Evolutionary conservation across 2,797 vertebrate species (phyloP).

Genomic region (Mormyrops attenuatus): DNA sequence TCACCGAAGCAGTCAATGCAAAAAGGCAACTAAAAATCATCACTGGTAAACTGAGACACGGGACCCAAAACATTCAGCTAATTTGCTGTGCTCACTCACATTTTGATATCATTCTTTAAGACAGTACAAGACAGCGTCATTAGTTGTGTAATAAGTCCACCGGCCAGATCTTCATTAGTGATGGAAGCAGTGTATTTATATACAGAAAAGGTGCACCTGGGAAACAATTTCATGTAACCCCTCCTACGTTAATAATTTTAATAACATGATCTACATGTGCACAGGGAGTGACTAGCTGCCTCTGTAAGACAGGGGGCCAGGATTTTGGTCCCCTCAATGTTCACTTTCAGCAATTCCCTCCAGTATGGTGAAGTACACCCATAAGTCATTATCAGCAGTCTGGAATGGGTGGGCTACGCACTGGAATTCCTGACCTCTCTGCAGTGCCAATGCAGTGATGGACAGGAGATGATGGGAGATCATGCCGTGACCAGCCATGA

Average conservation of each 20-base stretch:
- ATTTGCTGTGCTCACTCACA: neutral
- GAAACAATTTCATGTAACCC: neutral
- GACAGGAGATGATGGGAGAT: neutral
- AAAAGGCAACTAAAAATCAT: neutral
- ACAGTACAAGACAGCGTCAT: neutral
- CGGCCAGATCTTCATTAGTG: neutral
- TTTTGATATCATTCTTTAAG: neutral
- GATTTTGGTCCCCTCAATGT: neutral
- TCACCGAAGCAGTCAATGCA: neutral
- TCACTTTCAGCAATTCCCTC: neutral
- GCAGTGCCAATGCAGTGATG: neutral
- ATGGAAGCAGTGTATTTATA: neutral
- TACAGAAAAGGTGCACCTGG: neutral
- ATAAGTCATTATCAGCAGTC: neutral
- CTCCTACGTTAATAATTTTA: neutral
- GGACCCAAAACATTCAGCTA: neutral
- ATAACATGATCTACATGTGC: neutral
- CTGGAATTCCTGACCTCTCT: neutral
- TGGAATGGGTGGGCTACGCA: neutral
- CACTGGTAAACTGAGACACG: neutral
- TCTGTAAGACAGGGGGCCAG: neutral
- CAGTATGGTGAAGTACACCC: neutral
- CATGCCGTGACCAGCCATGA: neutral
- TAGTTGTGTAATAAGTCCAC: neutral
- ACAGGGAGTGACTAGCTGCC: neutral